Conservation (phyloP, 2,797 vertebrate genomes). For the Salarias fasciatus region DNA sequence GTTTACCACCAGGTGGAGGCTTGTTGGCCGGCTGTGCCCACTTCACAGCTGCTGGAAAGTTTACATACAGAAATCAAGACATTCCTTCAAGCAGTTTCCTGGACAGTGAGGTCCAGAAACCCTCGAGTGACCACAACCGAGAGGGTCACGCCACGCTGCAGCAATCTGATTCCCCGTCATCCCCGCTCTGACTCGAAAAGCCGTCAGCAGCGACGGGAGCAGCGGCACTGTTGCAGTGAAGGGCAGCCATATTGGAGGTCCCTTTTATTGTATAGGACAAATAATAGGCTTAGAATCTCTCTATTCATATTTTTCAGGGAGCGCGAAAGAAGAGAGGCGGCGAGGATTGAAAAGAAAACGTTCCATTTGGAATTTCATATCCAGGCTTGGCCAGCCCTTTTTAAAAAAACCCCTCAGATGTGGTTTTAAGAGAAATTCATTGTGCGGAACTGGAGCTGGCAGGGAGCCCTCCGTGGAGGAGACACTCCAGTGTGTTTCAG, state of each 20-base stretch:
- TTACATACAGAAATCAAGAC: conserved; percentile 34
- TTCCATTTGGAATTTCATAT: conserved; percentile 84
- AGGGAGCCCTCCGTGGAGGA: conserved; percentile 69
- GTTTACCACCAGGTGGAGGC: conserved; percentile 55
- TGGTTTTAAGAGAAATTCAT: conserved; percentile 86
- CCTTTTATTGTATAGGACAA: conserved; percentile 76
- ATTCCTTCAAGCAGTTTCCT: conserved; percentile 46
- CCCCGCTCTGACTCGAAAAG: conserved; percentile 30
- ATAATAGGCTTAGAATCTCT: conserved; percentile 84
- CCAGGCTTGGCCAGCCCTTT: conserved; percentile 79
- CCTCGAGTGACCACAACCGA: conserved; percentile 59
- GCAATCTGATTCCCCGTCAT: conserved; percentile 47
- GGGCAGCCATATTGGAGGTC: conserved; percentile 72
- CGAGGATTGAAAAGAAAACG: conserved; percentile 79
- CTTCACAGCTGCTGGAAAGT: conserved; percentile 32
- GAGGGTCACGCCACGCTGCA: conserved; percentile 40
- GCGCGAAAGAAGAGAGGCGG: conserved; percentile 69
- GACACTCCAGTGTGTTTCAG: conserved; percentile 70
- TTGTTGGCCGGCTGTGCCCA: conserved; percentile 30
- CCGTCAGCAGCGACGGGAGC: conserved; percentile 35
- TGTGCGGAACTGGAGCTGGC: conserved; percentile 83
- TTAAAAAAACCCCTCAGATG: conserved; percentile 80
- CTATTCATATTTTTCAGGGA: conserved; percentile 80
- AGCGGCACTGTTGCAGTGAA: conserved; percentile 44
- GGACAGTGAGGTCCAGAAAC: conserved; percentile 53